Evolutionary conservation across 2,113 vertebrate species (phyloP), one percentile per base, ranked within the genome.

Genomic region (Protobothrops flavoviridis): DNA sequence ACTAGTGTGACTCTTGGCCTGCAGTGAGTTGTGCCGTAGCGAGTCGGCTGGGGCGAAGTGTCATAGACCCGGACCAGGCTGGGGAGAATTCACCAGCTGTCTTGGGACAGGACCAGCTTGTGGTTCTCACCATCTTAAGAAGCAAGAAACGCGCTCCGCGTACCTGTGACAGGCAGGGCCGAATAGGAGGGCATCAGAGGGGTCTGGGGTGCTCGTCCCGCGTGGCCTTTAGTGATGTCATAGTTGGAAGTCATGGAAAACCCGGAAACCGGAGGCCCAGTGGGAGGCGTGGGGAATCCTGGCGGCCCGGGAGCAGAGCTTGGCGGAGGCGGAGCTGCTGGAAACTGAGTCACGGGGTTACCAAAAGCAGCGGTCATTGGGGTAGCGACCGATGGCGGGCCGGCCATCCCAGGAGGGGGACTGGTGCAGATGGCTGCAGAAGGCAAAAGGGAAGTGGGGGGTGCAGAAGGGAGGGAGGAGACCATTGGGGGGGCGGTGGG

Each of bases 141-240:
- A 69, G 90, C 20, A 81, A 13, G 9, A 39, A 81, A 20, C 2
- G 2, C 20, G 21, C 33, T 50, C 45, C 1, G 33, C 0, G 93
- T 97, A 99, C 99, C 99, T 97, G 98, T 96, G 91, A 98, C 97
- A 0, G 98, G 90, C 61, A 98, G 93, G 9, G 96, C 97, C 93
- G 99, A 98, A 97, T 98, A 99, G 0, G 98, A 99, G 0, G 99
- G 99, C 98, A 99, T 99, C 94, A 99, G 96, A 0, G 99, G 99
- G 0, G 99, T 99, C 97, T 99, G 99, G 6, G 99, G 99, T 0
- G 99, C 98, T 95, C 99, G 98, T 12, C 99, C 99, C 0, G 98
- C 99, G 0, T 99, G 99, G 9, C 99, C 99, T 81, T 98, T 97
- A 1, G 99, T 99, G 94, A 99, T 99, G 95, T 99, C 99, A 12